Conservation (phyloP, 2,888 invertebrate genomes). For the Clivina fossor region DNA sequence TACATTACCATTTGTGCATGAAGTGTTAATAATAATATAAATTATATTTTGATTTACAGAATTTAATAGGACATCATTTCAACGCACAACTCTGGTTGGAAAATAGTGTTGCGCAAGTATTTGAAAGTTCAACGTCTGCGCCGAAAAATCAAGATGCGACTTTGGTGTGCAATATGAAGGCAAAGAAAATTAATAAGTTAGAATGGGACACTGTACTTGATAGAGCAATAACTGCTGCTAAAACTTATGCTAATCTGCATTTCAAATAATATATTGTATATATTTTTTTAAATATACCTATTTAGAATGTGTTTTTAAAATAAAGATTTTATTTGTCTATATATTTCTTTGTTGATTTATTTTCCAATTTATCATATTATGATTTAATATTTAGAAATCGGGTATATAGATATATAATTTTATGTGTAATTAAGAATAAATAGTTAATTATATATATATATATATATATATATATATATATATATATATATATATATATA, state of each 20-base stretch:
- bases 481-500: no score
- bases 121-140: conserved; percentile 58
- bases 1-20: no score
- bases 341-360: no score
- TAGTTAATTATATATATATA: no score
- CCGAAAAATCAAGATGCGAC: conserved; percentile 61
- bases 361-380: no score
- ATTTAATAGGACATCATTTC: conserved; percentile 59
- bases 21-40: no score
- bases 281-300: neutral
- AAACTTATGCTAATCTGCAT: conserved; percentile 55
- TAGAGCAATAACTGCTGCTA: conserved; percentile 62
- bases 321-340: no score
- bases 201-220: conserved; percentile 65
- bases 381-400: no score
- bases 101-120: conserved; percentile 59
- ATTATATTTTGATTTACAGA: conserved; percentile 51
- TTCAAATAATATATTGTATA: conserved; percentile 40
- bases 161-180: conserved; percentile 68
- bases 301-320: neutral
- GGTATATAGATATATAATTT: no score
- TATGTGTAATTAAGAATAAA: no score
- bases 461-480: no score
- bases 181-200: conserved; percentile 60
- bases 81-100: conserved; percentile 72